Percentiles rank a stretch among this genome's conserved stretches.
Evolutionary conservation across 2,888 invertebrate genomes (phyloP).

Genomic region (Isotomurus palustris): DNA sequence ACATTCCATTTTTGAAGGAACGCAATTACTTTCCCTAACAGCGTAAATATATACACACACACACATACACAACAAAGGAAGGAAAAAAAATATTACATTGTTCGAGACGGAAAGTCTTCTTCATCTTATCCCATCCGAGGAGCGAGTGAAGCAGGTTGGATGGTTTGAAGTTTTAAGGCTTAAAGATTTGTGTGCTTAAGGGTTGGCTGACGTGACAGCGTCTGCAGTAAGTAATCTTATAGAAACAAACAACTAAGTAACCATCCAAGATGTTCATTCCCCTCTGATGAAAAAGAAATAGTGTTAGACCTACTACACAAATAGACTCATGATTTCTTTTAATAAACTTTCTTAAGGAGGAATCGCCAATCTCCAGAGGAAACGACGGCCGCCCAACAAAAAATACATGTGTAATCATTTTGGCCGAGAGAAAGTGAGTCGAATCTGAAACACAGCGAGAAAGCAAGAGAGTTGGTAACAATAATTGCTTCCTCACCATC

Average conservation of each 20-base stretch:
- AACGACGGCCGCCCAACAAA: constrained; percentile 8
- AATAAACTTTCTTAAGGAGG: constrained; percentile 13
- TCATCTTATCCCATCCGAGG: no score
- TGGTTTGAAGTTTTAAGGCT: not conserved
- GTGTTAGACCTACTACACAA: constrained; percentile 4
- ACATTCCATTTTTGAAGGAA: constrained; percentile 14
- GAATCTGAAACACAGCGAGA: constrained; percentile 2
- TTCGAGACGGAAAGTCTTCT: no score
- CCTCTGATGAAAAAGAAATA: constrained; percentile 18
- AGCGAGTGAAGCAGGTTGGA: not conserved
- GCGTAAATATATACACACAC: not conserved
- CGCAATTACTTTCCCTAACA: constrained; percentile 14
- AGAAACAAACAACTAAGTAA: constrained; percentile 17
- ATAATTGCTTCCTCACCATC: constrained; percentile 14
- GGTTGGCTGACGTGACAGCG: constrained; percentile 12
- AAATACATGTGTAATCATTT: constrained; percentile 16
- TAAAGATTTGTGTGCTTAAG: constrained; percentile 12
- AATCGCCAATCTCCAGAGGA: constrained; percentile 3
- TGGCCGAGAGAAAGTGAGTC: constrained; percentile 5
- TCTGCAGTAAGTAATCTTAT: constrained; percentile 16
- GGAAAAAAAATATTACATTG: constrained; percentile 5
- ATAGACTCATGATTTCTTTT: constrained; percentile 18
- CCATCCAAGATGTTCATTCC: constrained; percentile 12
- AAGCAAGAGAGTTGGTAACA: constrained; percentile 8
- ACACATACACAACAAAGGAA: not conserved